phyloP scores from a whole-genome alignment of 2,797 vertebrate species.

The Liasis olivaceus region DNA sequence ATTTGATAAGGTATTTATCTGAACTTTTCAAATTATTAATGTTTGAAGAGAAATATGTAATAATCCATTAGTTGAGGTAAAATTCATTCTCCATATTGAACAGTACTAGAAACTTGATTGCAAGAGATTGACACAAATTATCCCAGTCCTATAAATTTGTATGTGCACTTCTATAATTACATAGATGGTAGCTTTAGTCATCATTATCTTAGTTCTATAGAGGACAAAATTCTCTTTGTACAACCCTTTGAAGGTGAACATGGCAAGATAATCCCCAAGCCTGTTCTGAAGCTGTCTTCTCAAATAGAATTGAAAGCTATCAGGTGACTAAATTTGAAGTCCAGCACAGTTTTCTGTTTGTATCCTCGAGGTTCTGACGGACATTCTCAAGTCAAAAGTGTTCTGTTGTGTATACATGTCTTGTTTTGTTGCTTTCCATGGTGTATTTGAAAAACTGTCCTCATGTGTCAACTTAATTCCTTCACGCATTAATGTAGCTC shows the following conservation, averaged over 20 bases:
- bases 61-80: neutral
- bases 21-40: neutral
- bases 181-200: neutral
- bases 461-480: slow-evolving; percentile 60
- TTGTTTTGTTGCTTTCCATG: slow-evolving; percentile 47
- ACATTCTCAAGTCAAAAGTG: slow-evolving; percentile 39
- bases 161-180: neutral
- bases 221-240: neutral
- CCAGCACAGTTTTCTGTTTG: slow-evolving; percentile 15
- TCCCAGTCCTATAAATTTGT: neutral
- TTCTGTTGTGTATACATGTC: slow-evolving; percentile 49
- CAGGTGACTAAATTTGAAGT: accelerated
- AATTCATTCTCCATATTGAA: neutral
- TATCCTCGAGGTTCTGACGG: slow-evolving; percentile 18
- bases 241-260: slow-evolving; percentile 9
- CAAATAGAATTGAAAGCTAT: neutral
- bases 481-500: slow-evolving; percentile 61
- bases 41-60: neutral
- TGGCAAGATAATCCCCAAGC: slow-evolving; percentile 30
- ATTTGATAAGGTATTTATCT: neutral
- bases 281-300: neutral
- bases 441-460: slow-evolving; percentile 61
- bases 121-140: neutral
- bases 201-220: neutral
- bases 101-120: neutral